A percentile compares a stretch with the other conserved stretches of the same genome.
phyloP scores from a whole-genome alignment of 2,113 vertebrate genomes.

The Podarcis cretensis region DNA sequence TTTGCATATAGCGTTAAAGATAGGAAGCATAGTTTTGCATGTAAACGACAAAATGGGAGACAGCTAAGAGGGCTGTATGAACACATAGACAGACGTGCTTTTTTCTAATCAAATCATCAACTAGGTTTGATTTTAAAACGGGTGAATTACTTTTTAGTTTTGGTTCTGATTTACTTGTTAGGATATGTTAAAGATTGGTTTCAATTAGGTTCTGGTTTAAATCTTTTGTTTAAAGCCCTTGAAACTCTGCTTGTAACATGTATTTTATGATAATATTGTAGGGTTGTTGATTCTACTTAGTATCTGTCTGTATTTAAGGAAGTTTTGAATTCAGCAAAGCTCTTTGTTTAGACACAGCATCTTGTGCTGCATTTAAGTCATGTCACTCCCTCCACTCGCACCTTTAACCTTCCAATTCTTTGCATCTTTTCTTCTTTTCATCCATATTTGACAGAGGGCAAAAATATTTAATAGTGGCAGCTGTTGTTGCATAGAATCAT shows the following conservation, averaged over 20 bases:
- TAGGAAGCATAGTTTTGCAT: neutral
- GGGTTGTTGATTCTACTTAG: no score
- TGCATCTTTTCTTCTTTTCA: slow-evolving; percentile 47
- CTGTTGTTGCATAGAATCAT: no score
- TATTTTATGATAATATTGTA: no score
- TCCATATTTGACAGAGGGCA: neutral
- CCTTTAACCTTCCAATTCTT: slow-evolving; percentile 57
- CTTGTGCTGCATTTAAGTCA: slow-evolving; percentile 58
- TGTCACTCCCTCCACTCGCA: slow-evolving; percentile 46
- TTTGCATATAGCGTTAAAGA: neutral
- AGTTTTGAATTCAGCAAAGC: no score
- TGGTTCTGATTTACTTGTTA: neutral
- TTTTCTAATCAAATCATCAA: neutral
- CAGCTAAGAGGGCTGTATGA: neutral
- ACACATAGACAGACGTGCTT: neutral
- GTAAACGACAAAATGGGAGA: neutral
- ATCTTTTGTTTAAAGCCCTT: no score
- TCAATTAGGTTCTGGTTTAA: no score
- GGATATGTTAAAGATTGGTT: neutral
- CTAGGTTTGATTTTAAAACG: neutral
- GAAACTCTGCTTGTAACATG: no score
- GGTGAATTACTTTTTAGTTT: neutral
- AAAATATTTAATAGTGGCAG: no score
- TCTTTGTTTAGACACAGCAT: neutral
- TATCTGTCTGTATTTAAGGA: no score